Evolutionary conservation across 2,888 invertebrate genomes (phyloP).

Genomic region (Cecidostiba fungosa): DNA sequence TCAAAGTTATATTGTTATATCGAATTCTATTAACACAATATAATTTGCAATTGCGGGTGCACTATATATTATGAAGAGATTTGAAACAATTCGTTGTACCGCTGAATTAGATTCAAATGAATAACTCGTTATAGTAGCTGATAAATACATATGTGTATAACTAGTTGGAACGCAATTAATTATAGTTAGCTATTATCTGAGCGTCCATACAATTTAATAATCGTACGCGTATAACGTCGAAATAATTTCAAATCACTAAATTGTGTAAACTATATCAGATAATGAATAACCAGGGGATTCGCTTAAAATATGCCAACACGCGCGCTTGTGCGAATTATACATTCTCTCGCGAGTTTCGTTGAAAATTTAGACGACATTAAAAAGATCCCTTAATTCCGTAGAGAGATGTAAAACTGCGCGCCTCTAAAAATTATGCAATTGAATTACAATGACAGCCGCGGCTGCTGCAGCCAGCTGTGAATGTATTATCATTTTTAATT

Average conservation of each 20-base stretch:
- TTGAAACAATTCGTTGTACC: not conserved
- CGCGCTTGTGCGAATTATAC: too few species aligned
- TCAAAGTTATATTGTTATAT: constrained; percentile 30
- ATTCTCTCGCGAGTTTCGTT: not conserved
- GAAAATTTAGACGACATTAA: not conserved
- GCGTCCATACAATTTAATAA: not conserved
- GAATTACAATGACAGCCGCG: not conserved
- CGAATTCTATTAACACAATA: constrained; percentile 10
- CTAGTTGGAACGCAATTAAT: not conserved
- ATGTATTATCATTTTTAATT: constrained; percentile 45
- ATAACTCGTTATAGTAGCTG: not conserved
- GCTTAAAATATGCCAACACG: too few species aligned
- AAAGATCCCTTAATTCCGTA: not conserved
- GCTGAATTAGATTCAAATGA: not conserved
- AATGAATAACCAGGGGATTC: too few species aligned
- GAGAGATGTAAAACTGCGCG: not conserved
- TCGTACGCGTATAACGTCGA: not conserved
- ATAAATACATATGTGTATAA: not conserved
- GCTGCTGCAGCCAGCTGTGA: not conserved
- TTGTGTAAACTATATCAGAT: not conserved
- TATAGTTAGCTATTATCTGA: not conserved
- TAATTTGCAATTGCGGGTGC: not conserved
- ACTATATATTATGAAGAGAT: not conserved
- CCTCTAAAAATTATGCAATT: not conserved
- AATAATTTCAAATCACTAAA: not conserved